Evolutionary conservation across 2,113 vertebrate genomes (phyloP), one percentile per base, ranked within the genome.

Genomic region (Pogona vitticeps): DNA sequence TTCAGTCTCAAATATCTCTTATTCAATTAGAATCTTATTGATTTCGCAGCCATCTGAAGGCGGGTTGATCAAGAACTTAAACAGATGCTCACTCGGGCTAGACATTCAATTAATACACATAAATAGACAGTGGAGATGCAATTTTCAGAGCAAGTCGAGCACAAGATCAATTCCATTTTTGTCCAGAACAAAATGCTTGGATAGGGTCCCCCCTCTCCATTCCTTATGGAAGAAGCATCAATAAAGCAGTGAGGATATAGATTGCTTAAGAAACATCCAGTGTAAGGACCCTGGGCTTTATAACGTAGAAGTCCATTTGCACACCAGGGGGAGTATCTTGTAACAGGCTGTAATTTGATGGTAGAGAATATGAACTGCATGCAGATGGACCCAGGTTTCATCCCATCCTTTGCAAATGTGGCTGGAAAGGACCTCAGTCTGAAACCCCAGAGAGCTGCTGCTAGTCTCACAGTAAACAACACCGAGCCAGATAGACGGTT

Each of bases 21-120:
- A 94, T 95, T 95, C 88, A 93, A 94, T 95, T 92, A 93, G 91
- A 89, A 82, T 86, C 77, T 86, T 92, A 94, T 94, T 93, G 94
- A 94, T 95, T 91, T 67, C 77, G 2, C 87, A 89, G 89, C 78
- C 80, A 83, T 90, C 87, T 38, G 5, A 85, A 88, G 83, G 89
- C 68, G 81, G 91, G 91, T 93, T 93, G 93, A 94, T 90, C 91
- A 94, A 89, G 91, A 91, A 84, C 91, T 94, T 95, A 95, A 95
- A 90, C 93, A 94, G 91, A 88, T 14, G 0, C 0, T 0, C 63
- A 78, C 88, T 89, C 17, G 26, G 92, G 95, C 92, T 94, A 93
- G 90, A 80, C 84, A 23, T 80, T 91, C 93, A 90, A 93, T 94
- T 95, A 94, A 93, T 88, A 91, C 87, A 90, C 93, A 90, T 89